A percentile compares a stretch with the other conserved stretches of the same genome.
Conservation (phyloP, 2,888 invertebrate genomes). For the Rhynchonema sp. region DNA sequence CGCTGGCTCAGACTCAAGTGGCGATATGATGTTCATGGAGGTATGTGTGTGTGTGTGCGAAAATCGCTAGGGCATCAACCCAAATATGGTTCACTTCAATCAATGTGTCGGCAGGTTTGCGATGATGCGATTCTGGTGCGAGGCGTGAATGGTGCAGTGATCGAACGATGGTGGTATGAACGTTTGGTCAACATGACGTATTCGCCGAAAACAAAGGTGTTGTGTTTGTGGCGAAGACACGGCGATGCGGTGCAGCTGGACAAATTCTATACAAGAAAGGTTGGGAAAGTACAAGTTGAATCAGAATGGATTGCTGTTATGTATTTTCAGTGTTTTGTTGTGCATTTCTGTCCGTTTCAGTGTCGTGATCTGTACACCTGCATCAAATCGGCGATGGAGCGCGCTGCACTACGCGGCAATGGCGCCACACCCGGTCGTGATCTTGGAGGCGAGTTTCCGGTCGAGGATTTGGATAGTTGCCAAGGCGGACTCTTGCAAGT, state of each 20-base stretch:
- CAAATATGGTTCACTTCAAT: background rate
- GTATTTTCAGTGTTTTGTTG: too few species aligned
- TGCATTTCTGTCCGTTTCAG: too few species aligned
- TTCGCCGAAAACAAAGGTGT: conserved; percentile 86
- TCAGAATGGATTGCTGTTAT: too few species aligned
- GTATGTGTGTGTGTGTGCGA: too few species aligned
- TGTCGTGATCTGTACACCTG: conserved; percentile 94
- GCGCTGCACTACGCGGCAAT: conserved; percentile 47
- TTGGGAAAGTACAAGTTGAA: too few species aligned
- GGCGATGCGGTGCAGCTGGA: conserved; percentile 55
- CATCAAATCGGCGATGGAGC: conserved; percentile 95
- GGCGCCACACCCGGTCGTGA: conserved; percentile 34
- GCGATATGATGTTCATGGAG: conserved; percentile 44
- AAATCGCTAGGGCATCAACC: background rate
- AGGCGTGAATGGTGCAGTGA: conserved; percentile 37
- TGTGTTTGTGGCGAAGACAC: conserved; percentile 88
- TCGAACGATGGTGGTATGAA: conserved; percentile 89
- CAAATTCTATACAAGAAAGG: conserved; percentile 97
- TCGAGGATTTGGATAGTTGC: conserved; percentile 86
- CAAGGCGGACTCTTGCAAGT: conserved; percentile 68
- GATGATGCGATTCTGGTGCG: conserved; percentile 61
- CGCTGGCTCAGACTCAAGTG: conserved; percentile 73
- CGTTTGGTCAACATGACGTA: conserved; percentile 97
- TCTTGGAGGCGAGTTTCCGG: conserved; percentile 76
- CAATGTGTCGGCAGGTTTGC: conserved; percentile 63